A percentile compares a stretch with the other conserved stretches of the same genome.
Evolutionary conservation across 2,888 invertebrate species (phyloP).

Genomic region (Empis livida): DNA sequence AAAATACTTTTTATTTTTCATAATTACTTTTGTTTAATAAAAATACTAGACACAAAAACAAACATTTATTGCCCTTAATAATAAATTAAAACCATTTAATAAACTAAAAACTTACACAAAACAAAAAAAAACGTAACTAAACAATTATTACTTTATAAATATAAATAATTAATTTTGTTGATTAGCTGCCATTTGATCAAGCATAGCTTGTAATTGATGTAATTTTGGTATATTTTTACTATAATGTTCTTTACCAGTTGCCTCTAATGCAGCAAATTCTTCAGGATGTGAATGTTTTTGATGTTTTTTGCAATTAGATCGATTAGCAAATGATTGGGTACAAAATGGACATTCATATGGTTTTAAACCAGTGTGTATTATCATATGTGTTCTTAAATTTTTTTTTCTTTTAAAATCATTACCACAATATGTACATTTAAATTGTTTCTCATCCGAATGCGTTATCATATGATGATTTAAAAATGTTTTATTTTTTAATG

Average conservation of each 20-base stretch:
- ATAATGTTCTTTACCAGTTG: conserved; percentile 7
- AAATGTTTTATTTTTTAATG: not conserved
- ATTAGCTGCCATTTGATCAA: not conserved
- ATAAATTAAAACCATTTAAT: too few species aligned
- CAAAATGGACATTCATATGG: conserved; percentile 35
- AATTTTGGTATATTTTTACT: not conserved
- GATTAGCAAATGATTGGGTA: conserved; percentile 32
- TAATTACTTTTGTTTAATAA: too few species aligned
- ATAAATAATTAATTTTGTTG: too few species aligned
- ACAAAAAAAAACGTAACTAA: too few species aligned
- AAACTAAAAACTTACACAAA: too few species aligned
- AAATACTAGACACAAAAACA: too few species aligned
- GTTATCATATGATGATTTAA: not conserved
- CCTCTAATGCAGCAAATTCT: conserved; percentile 29
- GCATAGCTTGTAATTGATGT: not conserved
- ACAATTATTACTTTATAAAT: too few species aligned
- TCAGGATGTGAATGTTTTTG: conserved; percentile 32
- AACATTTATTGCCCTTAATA: too few species aligned
- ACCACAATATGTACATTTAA: conserved; percentile 17
- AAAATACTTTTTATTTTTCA: too few species aligned
- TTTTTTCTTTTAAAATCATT: conserved; percentile 32
- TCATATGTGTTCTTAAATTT: conserved; percentile 32
- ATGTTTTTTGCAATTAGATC: conserved; percentile 34
- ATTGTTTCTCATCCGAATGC: conserved; percentile 16
- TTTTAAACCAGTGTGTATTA: conserved; percentile 32